Evolutionary conservation across 2,113 vertebrate species (phyloP).

Genomic region (Salminus brasiliensis): DNA sequence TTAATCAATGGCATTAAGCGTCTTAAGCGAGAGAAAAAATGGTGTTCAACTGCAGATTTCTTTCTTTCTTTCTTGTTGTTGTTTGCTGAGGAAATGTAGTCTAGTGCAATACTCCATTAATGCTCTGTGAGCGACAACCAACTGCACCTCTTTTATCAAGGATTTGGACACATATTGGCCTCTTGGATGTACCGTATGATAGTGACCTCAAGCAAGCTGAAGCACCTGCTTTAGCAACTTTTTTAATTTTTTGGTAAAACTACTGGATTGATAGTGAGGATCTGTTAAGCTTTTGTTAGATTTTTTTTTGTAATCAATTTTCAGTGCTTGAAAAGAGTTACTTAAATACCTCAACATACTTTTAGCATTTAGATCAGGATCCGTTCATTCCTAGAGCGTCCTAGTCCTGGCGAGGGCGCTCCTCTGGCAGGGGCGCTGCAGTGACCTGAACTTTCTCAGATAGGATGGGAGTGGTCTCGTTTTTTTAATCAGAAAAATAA

Average conservation of each 20-base stretch:
- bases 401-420: no score
- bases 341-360: slow-evolving; percentile 55
- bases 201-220: slow-evolving; percentile 53
- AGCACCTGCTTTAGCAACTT: slow-evolving; percentile 53
- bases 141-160: slow-evolving; percentile 32
- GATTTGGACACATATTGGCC: slow-evolving; percentile 54
- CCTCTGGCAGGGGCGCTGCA: slow-evolving; percentile 45
- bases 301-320: slow-evolving; percentile 36
- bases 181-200: slow-evolving; percentile 60
- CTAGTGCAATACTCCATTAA: slow-evolving; percentile 49
- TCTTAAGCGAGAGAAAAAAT: slow-evolving; percentile 25
- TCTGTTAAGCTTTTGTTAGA: no score
- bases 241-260: slow-evolving; percentile 39
- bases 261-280: slow-evolving; percentile 21
- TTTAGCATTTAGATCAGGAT: slow-evolving; percentile 40
- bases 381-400: slow-evolving; percentile 32
- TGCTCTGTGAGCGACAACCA: slow-evolving; percentile 39
- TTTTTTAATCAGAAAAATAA: slow-evolving; percentile 40
- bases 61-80: slow-evolving; percentile 24
- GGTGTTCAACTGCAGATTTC: slow-evolving; percentile 14
- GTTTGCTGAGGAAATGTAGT: slow-evolving; percentile 37
- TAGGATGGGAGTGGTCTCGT: slow-evolving; percentile 17
- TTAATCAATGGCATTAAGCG: slow-evolving; percentile 14
- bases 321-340: slow-evolving; percentile 48
- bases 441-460: slow-evolving; percentile 18